Evolutionary conservation across 2,888 invertebrate genomes (phyloP).

Genomic region (Microchrysa polita): DNA sequence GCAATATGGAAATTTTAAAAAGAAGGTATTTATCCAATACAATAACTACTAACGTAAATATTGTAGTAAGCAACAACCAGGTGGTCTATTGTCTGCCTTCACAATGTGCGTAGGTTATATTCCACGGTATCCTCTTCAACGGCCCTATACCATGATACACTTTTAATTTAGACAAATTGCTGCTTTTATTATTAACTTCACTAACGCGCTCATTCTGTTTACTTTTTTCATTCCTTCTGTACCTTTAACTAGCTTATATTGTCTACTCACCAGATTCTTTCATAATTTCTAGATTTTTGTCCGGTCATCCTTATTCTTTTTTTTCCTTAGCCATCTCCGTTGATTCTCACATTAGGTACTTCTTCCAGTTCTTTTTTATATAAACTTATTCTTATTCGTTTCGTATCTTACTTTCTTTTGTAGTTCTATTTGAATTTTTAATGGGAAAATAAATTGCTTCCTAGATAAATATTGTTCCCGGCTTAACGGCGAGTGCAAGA

Average conservation of each 20-base stretch:
- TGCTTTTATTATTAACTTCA: constrained; percentile 23
- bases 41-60: too few relatives aligned
- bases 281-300: constrained; percentile 8
- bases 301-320: constrained; percentile 22
- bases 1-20: too few relatives aligned
- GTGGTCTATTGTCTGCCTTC: too few relatives aligned
- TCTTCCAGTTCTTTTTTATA: neutral
- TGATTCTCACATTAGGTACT: too few relatives aligned
- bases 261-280: constrained; percentile 9
- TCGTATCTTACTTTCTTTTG: constrained; percentile 26
- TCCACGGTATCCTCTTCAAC: too few relatives aligned
- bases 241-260: constrained; percentile 21
- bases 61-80: too few relatives aligned
- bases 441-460: constrained; percentile 48
- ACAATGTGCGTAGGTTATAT: too few relatives aligned
- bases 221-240: constrained; percentile 7
- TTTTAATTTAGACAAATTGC: constrained; percentile 41
- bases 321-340: neutral
- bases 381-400: constrained; percentile 6
- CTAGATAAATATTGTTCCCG: constrained; percentile 45
- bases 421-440: constrained; percentile 43
- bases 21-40: too few relatives aligned
- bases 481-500: constrained; percentile 6
- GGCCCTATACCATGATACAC: too few relatives aligned
- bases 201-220: neutral